phyloP scores from a whole-genome alignment of 2,797 vertebrate genomes.

The Periophthalmus magnuspinnatus region DNA sequence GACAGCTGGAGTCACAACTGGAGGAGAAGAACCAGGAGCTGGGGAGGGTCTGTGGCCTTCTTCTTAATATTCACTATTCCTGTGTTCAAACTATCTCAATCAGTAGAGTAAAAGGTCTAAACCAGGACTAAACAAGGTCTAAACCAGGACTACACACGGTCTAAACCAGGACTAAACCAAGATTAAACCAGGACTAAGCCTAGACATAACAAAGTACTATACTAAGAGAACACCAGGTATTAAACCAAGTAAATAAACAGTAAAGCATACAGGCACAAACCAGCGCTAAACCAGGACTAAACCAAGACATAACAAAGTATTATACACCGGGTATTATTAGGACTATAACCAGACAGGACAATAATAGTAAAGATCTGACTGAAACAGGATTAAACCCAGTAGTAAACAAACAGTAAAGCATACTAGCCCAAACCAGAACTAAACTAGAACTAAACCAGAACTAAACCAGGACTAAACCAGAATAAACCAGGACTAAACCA shows the following conservation, averaged over 20 bases:
- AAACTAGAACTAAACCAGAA: neutral
- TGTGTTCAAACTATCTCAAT: neutral
- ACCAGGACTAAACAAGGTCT: neutral
- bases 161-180: too few relatives aligned
- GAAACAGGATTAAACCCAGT: neutral
- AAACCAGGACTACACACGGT: neutral
- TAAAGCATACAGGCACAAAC: too few relatives aligned
- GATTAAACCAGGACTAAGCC: too few relatives aligned
- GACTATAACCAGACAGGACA: neutral
- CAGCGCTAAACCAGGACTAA: too few relatives aligned
- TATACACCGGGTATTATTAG: too few relatives aligned
- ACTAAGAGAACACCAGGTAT: neutral
- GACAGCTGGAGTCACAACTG: slow-evolving; percentile 92
- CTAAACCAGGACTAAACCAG: neutral
- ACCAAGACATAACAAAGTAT: too few relatives aligned
- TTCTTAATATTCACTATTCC: slow-evolving; percentile 7
- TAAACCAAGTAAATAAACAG: too few relatives aligned
- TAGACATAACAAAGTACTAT: neutral
- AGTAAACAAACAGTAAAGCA: neutral
- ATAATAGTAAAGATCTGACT: neutral
- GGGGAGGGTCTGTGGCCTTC: slow-evolving; percentile 79
- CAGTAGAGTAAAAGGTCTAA: neutral
- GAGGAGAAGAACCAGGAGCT: slow-evolving; percentile 97
- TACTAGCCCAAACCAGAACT: neutral
- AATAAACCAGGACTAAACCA: neutral